phyloP scores from a whole-genome alignment of 53 echinoderm and acorn worm species.

The Pentamera pediparva region DNA sequence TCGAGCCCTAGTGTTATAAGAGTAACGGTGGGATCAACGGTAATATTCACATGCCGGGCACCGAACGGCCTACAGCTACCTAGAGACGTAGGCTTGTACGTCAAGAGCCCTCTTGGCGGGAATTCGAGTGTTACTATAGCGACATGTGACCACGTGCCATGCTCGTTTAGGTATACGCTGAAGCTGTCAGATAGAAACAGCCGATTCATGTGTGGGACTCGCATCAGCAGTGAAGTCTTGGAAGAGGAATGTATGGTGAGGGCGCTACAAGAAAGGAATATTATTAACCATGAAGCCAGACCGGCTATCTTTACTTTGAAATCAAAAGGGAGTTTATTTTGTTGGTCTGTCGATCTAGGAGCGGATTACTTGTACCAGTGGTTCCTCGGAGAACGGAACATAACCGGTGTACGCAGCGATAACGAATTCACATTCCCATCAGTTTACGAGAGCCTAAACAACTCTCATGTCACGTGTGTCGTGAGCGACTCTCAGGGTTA shows the following conservation, averaged over 20 bases:
- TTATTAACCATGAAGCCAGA: not conserved
- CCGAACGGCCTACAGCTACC: not conserved
- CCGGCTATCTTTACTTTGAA: not conserved
- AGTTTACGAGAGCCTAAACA: not conserved
- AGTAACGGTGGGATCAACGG: not conserved
- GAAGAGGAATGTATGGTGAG: conserved; percentile 3
- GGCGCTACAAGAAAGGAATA: not conserved
- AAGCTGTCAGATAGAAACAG: not conserved
- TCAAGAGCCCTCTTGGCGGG: not conserved
- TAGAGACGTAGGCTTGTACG: conserved; percentile 1
- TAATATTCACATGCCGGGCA: conserved; percentile 17
- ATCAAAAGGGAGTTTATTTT: not conserved
- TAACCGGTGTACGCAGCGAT: not conserved
- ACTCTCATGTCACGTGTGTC: conserved; percentile 34
- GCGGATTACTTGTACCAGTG: conserved; percentile 8
- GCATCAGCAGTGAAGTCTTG: not conserved
- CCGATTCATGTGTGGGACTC: conserved; percentile 17
- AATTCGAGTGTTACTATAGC: not conserved
- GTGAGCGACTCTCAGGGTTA: conserved; percentile 33
- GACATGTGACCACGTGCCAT: conserved; percentile 15
- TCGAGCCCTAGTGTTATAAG: not conserved
- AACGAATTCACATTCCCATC: not conserved
- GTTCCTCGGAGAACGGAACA: not conserved
- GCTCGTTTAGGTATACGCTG: conserved; percentile 10
- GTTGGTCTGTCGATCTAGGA: not conserved